phyloP scores from a whole-genome alignment of 1,140 invertebrate genomes.

The Zaprionus nigranus region DNA sequence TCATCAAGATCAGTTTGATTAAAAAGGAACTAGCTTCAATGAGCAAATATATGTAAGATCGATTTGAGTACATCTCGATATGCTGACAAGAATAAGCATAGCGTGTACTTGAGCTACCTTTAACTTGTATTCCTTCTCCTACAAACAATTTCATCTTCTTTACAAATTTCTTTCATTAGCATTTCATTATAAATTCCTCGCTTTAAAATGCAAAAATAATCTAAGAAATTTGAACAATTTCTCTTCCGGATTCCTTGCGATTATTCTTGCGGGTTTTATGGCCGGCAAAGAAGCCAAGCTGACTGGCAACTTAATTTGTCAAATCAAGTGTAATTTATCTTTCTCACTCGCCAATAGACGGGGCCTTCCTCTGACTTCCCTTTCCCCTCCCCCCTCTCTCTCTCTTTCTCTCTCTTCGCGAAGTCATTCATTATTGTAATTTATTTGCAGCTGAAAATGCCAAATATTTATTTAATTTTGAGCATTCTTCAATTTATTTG shows the following conservation, averaged over 20 bases:
- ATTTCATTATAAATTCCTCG: background rate
- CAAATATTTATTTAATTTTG: constrained; percentile 83
- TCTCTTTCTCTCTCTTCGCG: background rate
- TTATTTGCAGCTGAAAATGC: constrained; percentile 78
- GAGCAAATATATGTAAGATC: too few species aligned
- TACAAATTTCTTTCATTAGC: background rate
- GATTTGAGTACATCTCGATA: too few species aligned
- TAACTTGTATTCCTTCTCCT: too few species aligned
- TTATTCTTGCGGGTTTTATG: constrained; percentile 28
- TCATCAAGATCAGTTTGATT: too few species aligned
- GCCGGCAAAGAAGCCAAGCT: background rate
- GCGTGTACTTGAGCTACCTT: too few species aligned
- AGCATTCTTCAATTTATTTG: constrained; percentile 83
- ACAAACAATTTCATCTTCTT: background rate
- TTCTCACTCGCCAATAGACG: constrained; percentile 40
- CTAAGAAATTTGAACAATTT: background rate
- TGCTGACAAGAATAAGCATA: too few species aligned
- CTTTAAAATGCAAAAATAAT: constrained; percentile 8
- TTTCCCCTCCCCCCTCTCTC: background rate
- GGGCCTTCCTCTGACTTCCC: background rate
- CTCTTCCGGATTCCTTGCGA: constrained; percentile 4
- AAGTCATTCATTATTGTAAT: constrained; percentile 82
- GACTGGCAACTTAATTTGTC: constrained; percentile 73
- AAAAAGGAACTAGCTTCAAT: too few species aligned
- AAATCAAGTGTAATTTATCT: constrained; percentile 78